Base-by-base conservation (phyloP, 2,113 vertebrate species). In the Mirounga angustirostris region DNA sequence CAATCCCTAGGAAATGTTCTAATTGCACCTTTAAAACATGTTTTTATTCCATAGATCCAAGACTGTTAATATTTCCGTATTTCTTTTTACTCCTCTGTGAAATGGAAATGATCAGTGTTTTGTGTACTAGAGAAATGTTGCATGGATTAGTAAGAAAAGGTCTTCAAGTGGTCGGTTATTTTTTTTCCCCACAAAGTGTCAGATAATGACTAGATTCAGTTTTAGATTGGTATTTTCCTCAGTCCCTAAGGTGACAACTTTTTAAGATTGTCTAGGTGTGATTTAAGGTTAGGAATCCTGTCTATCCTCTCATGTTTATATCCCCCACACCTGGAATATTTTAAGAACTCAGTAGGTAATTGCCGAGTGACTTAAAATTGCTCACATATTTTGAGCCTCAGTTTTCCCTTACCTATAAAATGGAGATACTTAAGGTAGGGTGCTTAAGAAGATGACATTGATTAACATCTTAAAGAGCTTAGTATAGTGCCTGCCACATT, bases 331-430 rank as follows among this genome's bases (percentile, higher is more conserved):
- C 9, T 84, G 61, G 24, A 22, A 89, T n/a, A 84, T 82, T 3
- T 5, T 87, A 71, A 94, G 15, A 36, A 74, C 14, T 95, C 36
- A 76, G 14, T 59, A 94, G 89, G 11, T 74, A 92, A 73, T 73
- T 95, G n/a, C 52, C 65, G 56, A 94, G 22, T 80, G 56, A 92
- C 87, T 96, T 84, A 81, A 90, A 97, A 50, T 91, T 50, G 50
- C 11, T 96, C 13, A 63, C 30, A 58, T 16, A 22, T 46, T 56
- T 5, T 22, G 14, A 93, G 12, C 12, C 43, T 96, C 56, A 56
- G n/a, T 56, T 74, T 79, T 93, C 83, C 65, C 50, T 95, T 94
- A 54, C 87, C 50, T 76, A 1, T 90, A 83, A 80, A 87, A 78
- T 86, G 43, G 71, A 43, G 2, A 43, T 15, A 82, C 46, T 46